Conservation (phyloP, 2,113 vertebrate species). For the Haemorhous mexicanus region DNA sequence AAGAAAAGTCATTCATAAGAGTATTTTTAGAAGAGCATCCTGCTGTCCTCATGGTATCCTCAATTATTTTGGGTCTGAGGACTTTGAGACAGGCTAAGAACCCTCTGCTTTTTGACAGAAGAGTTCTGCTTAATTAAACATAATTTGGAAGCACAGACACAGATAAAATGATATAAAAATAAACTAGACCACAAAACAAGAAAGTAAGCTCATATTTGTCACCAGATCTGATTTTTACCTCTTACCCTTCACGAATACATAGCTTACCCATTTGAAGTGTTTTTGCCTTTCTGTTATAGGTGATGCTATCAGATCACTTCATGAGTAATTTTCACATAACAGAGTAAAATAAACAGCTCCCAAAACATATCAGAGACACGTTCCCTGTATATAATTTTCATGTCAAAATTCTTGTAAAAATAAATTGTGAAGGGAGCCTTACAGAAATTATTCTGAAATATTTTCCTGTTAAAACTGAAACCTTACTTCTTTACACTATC, state of each 20-base stretch:
- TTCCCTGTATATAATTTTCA: not conserved
- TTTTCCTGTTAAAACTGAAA: not conserved
- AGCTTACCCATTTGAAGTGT: not conserved
- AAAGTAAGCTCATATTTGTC: not conserved
- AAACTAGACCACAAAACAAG: not conserved
- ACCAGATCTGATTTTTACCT: not conserved
- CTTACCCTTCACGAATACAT: not conserved
- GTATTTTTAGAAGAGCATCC: not conserved
- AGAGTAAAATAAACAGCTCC: not conserved
- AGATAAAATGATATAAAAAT: not conserved
- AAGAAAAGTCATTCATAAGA: not conserved
- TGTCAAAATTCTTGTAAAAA: not conserved
- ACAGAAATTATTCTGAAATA: not conserved
- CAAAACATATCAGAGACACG: not conserved
- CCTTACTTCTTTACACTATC: not conserved
- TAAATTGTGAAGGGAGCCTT: not conserved
- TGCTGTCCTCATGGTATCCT: not conserved
- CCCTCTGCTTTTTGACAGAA: not conserved
- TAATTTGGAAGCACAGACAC: not conserved
- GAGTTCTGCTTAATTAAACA: not conserved
- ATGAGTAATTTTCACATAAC: not conserved
- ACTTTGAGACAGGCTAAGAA: not conserved
- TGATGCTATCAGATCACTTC: not conserved
- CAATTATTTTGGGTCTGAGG: not conserved
- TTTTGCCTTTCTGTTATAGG: not conserved